Base-by-base conservation (phyloP, 2,113 vertebrate genomes). In the Ancistrus triradiatus region DNA sequence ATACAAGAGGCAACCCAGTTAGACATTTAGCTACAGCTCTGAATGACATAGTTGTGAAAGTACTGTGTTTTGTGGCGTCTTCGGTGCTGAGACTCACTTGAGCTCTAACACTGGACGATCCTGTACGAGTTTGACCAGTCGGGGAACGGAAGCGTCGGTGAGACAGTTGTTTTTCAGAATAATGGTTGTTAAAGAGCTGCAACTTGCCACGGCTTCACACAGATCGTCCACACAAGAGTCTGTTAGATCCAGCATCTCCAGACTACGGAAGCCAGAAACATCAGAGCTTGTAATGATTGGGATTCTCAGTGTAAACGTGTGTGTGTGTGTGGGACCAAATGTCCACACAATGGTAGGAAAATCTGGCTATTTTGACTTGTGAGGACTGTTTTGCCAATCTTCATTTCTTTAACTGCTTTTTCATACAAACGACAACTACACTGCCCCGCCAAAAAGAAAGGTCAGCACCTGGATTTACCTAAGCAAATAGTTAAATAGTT, bases 91-190 rank as follows among this genome's bases (percentile, higher is more conserved):
- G 13, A 21, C 78, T 80, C 72, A 87, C 86, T 73, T 78, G 28
- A 89, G 51, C 35, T 83, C 58, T 65, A 89, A 70, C 62, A 15
- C 78, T 10, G 17, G 35, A 50, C 74, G 77, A 24, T 79, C 75
- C 68, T 72, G 56, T 68, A 78, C 73, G 35, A 78, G 70, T 17
- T 68, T 52, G 44, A 85, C 28, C 1, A 87, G 72, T n/a, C 70
- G 55, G 3, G 84, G 78, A 1, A 87, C 70, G 0, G 83, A 78
- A 1, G 25, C 62, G 13, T 87, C 73, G 0, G 82, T 87, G 56
- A 87, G 48, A 0, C 1, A 3, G 70, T 87, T 87, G 80, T 86
- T 87, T 10, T 77, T 83, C 57, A 87, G 57, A 7, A 78, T 79
- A 24, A 89, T 75, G 8, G 6, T 73, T 51, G 65, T 80, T 67